Percentiles rank a stretch among this genome's conserved stretches.
These are phyloP conservation scores for Micrastur ruficollis DNA, from an alignment of 2,797 vertebrate genomes.

Conservation along the genomic window DNA sequence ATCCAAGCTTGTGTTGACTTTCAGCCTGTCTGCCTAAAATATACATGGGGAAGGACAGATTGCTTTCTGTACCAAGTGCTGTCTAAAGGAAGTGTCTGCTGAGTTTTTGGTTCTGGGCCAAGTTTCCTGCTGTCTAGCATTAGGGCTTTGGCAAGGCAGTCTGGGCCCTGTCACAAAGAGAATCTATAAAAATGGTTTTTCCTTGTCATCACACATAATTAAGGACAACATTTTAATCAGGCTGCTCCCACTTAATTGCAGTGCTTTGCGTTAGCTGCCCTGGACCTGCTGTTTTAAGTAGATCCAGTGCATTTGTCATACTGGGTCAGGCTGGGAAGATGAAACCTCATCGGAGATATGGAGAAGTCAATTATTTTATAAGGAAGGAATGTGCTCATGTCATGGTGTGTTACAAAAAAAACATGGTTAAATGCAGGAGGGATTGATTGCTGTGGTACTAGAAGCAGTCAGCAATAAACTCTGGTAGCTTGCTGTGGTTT, in stretches of 20 bases:
- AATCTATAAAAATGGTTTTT: slow-evolving; percentile 51
- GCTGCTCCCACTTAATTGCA: slow-evolving; percentile 61
- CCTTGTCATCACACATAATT: slow-evolving; percentile 63
- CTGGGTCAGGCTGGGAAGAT: slow-evolving; percentile 18
- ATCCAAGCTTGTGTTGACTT: slow-evolving; percentile 44
- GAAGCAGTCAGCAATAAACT: background rate
- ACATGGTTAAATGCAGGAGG: background rate
- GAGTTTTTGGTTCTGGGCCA: slow-evolving; percentile 50
- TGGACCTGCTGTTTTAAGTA: slow-evolving; percentile 41
- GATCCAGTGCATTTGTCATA: slow-evolving; percentile 24
- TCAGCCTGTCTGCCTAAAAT: slow-evolving; percentile 53
- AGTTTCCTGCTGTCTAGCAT: slow-evolving; percentile 61
- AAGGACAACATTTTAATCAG: slow-evolving; percentile 67
- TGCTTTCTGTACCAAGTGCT: slow-evolving; percentile 14
- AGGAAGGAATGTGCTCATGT: slow-evolving; percentile 12
- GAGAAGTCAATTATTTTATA: slow-evolving; percentile 32
- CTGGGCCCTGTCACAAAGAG: slow-evolving; percentile 49
- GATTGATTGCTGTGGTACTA: background rate
- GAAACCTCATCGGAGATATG: slow-evolving; percentile 3
- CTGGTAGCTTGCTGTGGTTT: slow-evolving; percentile 13
- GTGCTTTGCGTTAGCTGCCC: background rate
- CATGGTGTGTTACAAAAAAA: background rate
- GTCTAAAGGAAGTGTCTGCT: slow-evolving; percentile 63
- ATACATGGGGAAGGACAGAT: slow-evolving; percentile 47
- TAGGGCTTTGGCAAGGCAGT: slow-evolving; percentile 50